Percentiles rank a stretch among this genome's conserved stretches.
Conservation (phyloP, 1,140 invertebrate species). For the Zaprionus taronus region DNA sequence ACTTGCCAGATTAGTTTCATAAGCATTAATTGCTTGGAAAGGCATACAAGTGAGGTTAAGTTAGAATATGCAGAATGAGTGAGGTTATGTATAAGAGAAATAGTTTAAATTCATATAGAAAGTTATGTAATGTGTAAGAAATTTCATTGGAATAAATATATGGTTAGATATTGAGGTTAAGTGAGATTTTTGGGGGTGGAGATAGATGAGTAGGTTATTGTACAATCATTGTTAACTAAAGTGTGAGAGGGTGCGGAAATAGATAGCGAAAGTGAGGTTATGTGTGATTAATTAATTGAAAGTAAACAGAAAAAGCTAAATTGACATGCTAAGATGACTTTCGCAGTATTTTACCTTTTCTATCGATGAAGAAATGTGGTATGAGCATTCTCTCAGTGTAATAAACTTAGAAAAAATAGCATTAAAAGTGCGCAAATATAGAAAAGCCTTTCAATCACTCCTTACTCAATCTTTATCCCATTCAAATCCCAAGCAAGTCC, state of each 20-base stretch:
- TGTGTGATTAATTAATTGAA: background rate
- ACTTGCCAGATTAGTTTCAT: background rate
- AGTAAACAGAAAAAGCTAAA: no score
- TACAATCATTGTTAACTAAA: background rate
- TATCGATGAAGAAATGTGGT: no score
- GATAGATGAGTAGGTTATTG: no score
- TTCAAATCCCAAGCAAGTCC: background rate
- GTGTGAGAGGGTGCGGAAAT: background rate
- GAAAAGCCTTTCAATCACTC: background rate
- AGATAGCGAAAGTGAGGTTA: background rate
- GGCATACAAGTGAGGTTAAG: background rate
- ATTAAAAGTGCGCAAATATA: background rate
- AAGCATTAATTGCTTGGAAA: background rate
- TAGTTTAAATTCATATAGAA: background rate
- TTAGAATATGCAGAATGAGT: background rate
- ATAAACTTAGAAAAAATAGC: background rate
- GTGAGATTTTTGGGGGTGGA: background rate
- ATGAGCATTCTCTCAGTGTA: no score
- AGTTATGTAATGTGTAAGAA: background rate
- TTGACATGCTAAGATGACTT: no score
- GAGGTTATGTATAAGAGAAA: background rate
- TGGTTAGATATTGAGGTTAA: background rate
- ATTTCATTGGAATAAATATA: background rate
- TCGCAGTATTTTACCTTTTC: no score
- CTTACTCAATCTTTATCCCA: background rate